A percentile compares a stretch with the other conserved stretches of the same genome.
Conservation (phyloP, 2,113 vertebrate genomes). For the Grammomys dolichurus region DNA sequence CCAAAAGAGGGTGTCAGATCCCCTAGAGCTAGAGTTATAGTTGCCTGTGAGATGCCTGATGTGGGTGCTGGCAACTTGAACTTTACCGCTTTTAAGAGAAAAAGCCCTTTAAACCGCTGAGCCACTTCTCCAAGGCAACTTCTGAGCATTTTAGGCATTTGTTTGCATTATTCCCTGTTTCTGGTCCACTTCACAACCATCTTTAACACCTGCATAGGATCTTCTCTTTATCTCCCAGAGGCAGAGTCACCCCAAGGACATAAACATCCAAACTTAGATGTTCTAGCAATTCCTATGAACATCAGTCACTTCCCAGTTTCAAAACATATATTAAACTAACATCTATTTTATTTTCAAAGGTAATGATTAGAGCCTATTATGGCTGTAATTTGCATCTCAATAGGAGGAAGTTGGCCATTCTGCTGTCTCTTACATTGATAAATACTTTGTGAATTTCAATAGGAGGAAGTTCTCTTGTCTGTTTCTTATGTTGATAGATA, state of each 20-base stretch:
- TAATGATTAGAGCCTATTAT: neutral
- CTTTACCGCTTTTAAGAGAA: neutral
- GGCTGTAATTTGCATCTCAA: conserved; percentile 63
- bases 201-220: neutral
- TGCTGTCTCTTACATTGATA: conserved; percentile 17
- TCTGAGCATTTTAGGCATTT: neutral
- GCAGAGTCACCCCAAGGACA: neutral
- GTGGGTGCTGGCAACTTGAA: neutral
- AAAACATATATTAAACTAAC: neutral
- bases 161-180: conserved; percentile 15
- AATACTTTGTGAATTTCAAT: conserved; percentile 36
- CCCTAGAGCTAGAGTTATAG: neutral
- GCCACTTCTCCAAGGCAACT: no score
- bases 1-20: neutral
- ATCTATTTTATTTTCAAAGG: conserved; percentile 55
- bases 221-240: conserved; percentile 28
- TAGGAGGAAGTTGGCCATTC: conserved; percentile 41
- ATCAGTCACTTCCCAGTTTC: neutral
- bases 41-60: neutral
- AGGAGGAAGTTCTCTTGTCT: neutral
- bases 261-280: conserved; percentile 8
- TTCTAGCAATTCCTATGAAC: conserved; percentile 39
- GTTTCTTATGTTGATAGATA: conserved; percentile 6
- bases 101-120: neutral
- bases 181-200: neutral